phyloP scores from a whole-genome alignment of 2,113 vertebrate genomes.

The Columba livia region DNA sequence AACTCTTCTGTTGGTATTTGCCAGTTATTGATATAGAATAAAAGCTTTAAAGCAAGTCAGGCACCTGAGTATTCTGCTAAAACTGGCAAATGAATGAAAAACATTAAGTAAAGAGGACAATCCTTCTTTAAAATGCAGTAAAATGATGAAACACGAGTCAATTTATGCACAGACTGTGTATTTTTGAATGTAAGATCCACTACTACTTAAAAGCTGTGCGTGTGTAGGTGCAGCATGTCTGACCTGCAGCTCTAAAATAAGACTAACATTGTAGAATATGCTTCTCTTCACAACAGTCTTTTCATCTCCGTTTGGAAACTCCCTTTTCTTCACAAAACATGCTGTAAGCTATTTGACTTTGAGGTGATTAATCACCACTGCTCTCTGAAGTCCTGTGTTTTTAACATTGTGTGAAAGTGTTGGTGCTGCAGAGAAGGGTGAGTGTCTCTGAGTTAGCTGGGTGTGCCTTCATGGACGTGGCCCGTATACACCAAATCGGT shows the following conservation, averaged over 20 bases:
- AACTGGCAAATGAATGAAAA: neutral
- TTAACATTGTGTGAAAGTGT: conserved; percentile 3
- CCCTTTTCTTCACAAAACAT: conserved; percentile 1
- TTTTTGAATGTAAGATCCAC: neutral
- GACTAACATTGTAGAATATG: neutral
- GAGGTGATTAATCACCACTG: conserved; percentile 9
- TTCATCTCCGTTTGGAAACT: conserved; percentile 43
- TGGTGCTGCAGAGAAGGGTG: conserved; percentile 13
- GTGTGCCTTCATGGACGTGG: neutral
- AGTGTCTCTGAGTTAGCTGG: neutral
- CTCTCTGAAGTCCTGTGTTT: conserved; percentile 38
- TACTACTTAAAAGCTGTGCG: neutral
- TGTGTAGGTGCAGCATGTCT: neutral
- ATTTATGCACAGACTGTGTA: neutral
- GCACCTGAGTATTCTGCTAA: neutral
- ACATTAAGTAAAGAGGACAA: neutral
- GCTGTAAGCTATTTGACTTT: conserved; percentile 2
- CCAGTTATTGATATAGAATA: neutral
- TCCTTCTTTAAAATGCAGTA: neutral
- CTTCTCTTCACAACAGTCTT: neutral
- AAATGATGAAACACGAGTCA: neutral
- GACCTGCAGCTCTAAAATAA: conserved; percentile 10
- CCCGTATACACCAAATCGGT: neutral
- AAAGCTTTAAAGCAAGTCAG: neutral
- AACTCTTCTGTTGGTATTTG: neutral